Evolutionary conservation across 2,888 invertebrate species (phyloP).

Genomic region (Microplitis deprimator): DNA sequence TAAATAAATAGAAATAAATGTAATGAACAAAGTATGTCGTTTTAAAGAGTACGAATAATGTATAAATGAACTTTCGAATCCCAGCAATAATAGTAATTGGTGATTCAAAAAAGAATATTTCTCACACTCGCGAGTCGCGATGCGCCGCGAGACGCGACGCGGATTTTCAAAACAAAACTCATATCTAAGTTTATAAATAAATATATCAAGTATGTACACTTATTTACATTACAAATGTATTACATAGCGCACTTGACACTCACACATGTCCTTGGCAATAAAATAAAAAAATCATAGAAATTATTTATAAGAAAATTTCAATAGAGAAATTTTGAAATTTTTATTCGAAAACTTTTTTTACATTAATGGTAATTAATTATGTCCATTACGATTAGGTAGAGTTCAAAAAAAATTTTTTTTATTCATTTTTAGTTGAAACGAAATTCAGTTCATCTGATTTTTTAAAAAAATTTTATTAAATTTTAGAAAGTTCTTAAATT

Average conservation of each 20-base stretch:
- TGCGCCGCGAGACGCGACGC: not conserved
- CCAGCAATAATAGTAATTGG: not conserved
- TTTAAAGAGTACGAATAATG: not conserved
- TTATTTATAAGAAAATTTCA: no score
- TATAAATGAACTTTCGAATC: not conserved
- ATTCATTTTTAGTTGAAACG: no score
- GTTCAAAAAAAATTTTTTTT: no score
- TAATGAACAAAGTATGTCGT: not conserved
- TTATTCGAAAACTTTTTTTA: no score
- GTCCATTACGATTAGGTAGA: no score
- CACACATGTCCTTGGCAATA: not conserved
- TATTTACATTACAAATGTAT: not conserved
- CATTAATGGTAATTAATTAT: no score
- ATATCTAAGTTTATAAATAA: not conserved
- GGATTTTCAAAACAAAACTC: not conserved
- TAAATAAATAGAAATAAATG: not conserved
- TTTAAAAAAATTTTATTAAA: no score
- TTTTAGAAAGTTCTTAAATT: no score
- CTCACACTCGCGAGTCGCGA: not conserved
- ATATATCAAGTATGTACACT: not conserved
- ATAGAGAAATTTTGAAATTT: no score
- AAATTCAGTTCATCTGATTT: no score
- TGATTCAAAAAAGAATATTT: not conserved
- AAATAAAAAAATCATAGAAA: not conserved
- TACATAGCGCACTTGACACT: not conserved